phyloP scores from a whole-genome alignment of 2,113 vertebrate species.

The Mungos mungo region DNA sequence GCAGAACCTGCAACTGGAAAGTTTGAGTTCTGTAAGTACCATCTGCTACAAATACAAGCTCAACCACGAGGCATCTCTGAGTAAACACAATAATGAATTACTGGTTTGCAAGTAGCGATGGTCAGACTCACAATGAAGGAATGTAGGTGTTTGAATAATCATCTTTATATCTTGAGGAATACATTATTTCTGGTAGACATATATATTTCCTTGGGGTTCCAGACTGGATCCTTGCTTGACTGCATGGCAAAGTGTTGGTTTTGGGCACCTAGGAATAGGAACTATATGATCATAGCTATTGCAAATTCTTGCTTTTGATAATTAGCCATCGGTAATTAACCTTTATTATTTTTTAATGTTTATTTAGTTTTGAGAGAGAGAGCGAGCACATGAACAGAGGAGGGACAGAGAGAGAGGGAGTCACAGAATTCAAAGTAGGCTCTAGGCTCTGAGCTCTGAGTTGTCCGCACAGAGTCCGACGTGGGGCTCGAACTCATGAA shows the following conservation, averaged over 20 bases:
- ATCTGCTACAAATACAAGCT: neutral
- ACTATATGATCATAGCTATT: slow-evolving; percentile 1
- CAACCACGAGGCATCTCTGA: neutral
- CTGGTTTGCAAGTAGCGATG: neutral
- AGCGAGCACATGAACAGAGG: too few species aligned
- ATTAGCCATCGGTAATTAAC: slow-evolving; percentile 17
- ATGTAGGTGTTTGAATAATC: neutral
- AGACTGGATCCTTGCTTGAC: neutral
- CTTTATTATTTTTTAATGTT: too few species aligned
- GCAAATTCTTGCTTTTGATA: neutral
- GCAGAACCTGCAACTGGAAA: neutral
- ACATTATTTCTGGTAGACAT: neutral
- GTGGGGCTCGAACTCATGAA: too few species aligned
- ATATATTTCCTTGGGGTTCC: neutral
- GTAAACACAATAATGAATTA: neutral
- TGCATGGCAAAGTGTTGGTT: neutral
- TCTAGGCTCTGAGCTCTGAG: too few species aligned
- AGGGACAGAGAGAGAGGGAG: too few species aligned
- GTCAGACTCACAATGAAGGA: neutral
- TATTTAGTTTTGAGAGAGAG: too few species aligned
- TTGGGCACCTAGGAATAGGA: neutral
- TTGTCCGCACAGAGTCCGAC: too few species aligned
- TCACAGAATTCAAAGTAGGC: too few species aligned
- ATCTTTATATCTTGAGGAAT: neutral
- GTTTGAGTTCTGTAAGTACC: neutral